Conservation (phyloP, 2,797 vertebrate genomes). For the Zenarchopterus dispar region DNA sequence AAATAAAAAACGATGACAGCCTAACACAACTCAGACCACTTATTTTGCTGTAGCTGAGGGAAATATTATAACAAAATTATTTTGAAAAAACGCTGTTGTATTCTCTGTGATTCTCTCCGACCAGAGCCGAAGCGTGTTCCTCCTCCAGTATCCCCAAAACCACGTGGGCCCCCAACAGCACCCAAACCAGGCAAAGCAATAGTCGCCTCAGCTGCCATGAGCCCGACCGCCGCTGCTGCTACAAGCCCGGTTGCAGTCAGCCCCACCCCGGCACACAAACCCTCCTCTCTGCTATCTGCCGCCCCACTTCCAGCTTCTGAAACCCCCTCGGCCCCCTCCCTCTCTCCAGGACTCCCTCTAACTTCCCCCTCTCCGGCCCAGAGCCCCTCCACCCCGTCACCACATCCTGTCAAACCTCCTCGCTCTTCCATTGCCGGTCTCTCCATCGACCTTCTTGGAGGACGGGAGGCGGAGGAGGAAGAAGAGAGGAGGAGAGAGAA, state of each 20-base stretch:
- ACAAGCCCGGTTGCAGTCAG: conserved; percentile 59
- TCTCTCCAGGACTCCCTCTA: conserved; percentile 69
- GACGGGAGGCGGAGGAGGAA: conserved; percentile 79
- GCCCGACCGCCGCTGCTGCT: conserved; percentile 60
- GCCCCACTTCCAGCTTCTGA: conserved; percentile 69
- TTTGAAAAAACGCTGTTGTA: neutral
- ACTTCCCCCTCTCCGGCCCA: conserved; percentile 76
- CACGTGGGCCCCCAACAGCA: conserved; percentile 87
- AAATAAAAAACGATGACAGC: too few relatives aligned
- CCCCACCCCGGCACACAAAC: conserved; percentile 67
- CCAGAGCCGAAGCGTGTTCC: conserved; percentile 89
- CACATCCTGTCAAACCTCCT: conserved; percentile 92
- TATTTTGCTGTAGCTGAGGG: too few relatives aligned
- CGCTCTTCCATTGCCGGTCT: conserved; percentile 89
- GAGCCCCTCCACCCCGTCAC: conserved; percentile 81
- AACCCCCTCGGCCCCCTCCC: conserved; percentile 67
- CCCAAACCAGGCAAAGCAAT: conserved; percentile 80
- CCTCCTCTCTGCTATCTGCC: conserved; percentile 38
- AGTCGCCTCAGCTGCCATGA: conserved; percentile 60
- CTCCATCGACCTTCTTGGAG: conserved; percentile 73
- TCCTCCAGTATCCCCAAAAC: conserved; percentile 94
- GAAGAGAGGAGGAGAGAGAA: conserved; percentile 53
- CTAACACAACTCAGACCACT: too few relatives aligned
- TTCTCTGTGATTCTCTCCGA: conserved; percentile 28
- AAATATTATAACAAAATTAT: neutral